Conservation (phyloP, 2,113 vertebrate genomes). For the Embiotoca jacksoni region DNA sequence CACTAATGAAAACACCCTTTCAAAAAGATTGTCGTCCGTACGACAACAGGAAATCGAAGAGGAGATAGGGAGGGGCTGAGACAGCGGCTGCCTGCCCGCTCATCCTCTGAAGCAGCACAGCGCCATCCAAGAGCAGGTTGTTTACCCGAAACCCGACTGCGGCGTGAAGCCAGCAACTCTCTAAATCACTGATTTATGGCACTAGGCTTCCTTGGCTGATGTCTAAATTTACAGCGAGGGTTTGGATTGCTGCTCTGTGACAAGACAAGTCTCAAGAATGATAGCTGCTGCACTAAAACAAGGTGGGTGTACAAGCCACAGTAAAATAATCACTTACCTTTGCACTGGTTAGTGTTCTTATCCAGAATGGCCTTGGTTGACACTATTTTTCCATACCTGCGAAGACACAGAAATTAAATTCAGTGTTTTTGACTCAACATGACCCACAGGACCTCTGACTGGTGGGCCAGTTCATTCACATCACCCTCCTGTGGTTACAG, state of each 20-base stretch:
- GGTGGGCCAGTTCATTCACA: slow-evolving; percentile 26
- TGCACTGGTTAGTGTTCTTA: slow-evolving; percentile 99
- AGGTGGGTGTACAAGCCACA: background rate
- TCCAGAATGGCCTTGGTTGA: slow-evolving; percentile 99
- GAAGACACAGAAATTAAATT: slow-evolving; percentile 61
- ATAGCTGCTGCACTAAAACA: slow-evolving; percentile 28
- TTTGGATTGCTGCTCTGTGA: slow-evolving; percentile 35
- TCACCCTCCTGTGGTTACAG: slow-evolving; percentile 7
- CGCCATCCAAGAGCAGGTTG: slow-evolving; percentile 30
- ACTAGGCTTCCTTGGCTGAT: slow-evolving; percentile 36
- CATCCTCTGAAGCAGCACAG: slow-evolving; percentile 33
- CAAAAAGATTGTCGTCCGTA: slow-evolving; percentile 35
- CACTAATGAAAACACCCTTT: slow-evolving; percentile 46
- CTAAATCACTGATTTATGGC: slow-evolving; percentile 57
- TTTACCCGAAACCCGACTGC: slow-evolving; percentile 56
- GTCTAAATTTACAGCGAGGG: slow-evolving; percentile 41
- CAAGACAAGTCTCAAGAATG: slow-evolving; percentile 28
- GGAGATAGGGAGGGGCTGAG: slow-evolving; percentile 20
- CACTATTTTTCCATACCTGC: slow-evolving; percentile 97
- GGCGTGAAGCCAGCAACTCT: slow-evolving; percentile 21
- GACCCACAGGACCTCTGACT: slow-evolving; percentile 23
- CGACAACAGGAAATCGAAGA: slow-evolving; percentile 44
- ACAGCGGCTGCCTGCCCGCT: slow-evolving; percentile 17
- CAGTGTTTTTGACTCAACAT: slow-evolving; percentile 12
- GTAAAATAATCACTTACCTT: slow-evolving; percentile 87